Evolutionary conservation across 2,797 vertebrate genomes (phyloP), one percentile per base, ranked within the genome.

Genomic region (Monodelphis domestica): DNA sequence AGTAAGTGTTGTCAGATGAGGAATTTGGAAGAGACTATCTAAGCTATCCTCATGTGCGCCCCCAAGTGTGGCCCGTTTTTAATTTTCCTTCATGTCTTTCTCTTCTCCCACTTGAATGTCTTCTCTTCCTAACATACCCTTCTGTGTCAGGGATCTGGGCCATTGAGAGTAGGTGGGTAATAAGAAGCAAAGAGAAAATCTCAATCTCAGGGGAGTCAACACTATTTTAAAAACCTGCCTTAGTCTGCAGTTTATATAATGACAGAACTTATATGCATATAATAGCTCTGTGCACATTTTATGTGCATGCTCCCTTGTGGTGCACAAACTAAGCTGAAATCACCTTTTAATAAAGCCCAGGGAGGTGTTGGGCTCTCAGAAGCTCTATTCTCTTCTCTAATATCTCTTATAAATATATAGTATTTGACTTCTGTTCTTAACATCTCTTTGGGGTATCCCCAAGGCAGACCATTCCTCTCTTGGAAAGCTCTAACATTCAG

Each of bases 41-140:
- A 1, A 38, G 55, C 1, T 12, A 30, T 93, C 21, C 70, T 84
- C 24, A 45, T 26, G 21, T 84, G 38, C 70, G 38, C 70, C n/a
- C 70, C 70, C 38, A 26, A 45, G 70, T 33, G 7, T 38, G 29
- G 33, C 21, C 93, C 50, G 7, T 14, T 88, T 94, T 26, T 55
- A 63, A 50, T 1, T 33, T 90, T 93, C 28, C 17, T 92, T 95
- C 89, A 29, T 38, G 56, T 91, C 45, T 89, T 12, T 38, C 11
- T 94, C 30, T 54, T 26, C 38, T 15, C 12, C 63, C 24, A n/a
- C 52, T 38, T 91, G 7, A 70, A 29, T 53, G 4, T 94, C 52
- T 92, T 24, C 89, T 53, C 21, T 93, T 84, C 38, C 14, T 93
- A 5, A 70, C 88, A n/a, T 90, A 53, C 88, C 95, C 95, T 91